Conservation (phyloP, 2,888 invertebrate species). For the Carterocephalus palaemon region DNA sequence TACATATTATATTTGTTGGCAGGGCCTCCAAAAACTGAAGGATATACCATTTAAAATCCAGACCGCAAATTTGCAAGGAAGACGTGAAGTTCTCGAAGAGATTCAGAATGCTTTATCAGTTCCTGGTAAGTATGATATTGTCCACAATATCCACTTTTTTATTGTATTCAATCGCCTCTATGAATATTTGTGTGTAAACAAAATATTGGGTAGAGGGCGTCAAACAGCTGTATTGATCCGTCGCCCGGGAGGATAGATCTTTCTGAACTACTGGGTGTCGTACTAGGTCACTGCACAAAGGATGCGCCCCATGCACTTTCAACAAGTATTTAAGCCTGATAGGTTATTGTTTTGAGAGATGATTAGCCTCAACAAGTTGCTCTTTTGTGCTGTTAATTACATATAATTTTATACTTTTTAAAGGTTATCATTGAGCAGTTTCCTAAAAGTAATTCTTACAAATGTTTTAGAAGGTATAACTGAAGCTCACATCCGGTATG, state of each 20-base stretch:
- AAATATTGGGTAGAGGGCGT: neutral
- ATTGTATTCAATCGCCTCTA: neutral
- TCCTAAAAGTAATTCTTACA: neutral
- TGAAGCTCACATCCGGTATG: slow-evolving; percentile 86
- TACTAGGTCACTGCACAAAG: neutral
- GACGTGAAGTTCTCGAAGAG: slow-evolving; percentile 82
- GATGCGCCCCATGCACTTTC: neutral
- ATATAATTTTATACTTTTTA: no score
- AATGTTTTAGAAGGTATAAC: slow-evolving; percentile 81
- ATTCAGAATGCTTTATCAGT: slow-evolving; percentile 84
- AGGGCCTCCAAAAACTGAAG: slow-evolving; percentile 84
- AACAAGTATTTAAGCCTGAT: neutral
- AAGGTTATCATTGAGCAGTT: no score
- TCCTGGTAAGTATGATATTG: slow-evolving; percentile 78
- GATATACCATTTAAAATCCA: slow-evolving; percentile 86
- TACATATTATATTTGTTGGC: slow-evolving; percentile 38
- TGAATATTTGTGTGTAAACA: neutral
- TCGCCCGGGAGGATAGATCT: neutral
- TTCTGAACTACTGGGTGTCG: neutral
- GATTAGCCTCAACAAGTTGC: no score
- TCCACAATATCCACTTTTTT: no score
- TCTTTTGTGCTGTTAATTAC: no score
- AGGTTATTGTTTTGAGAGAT: no score
- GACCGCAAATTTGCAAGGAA: slow-evolving; percentile 84
- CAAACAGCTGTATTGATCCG: slow-evolving; percentile 30